These are phyloP conservation scores for Urocolius indicus DNA, from an alignment of 2,113 vertebrate species.

Conservation along the genomic window DNA sequence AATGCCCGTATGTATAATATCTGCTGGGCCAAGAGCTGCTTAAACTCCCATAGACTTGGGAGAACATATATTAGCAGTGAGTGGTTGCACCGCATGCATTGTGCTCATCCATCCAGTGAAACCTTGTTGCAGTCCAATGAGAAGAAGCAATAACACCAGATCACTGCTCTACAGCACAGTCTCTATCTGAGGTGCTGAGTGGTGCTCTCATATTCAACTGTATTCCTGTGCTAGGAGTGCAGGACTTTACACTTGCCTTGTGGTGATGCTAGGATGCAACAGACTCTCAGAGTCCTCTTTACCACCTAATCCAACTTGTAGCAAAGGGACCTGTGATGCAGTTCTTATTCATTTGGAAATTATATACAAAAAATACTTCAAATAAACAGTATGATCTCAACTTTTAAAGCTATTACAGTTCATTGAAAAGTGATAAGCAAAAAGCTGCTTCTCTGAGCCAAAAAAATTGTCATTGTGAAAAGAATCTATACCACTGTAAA, in stretches of 20 bases:
- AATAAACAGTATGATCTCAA: neutral
- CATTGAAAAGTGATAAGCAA: neutral
- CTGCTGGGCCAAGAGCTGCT: neutral
- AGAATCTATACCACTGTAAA: neutral
- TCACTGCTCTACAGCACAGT: neutral
- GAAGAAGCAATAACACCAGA: rapidly evolving
- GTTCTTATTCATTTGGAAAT: neutral
- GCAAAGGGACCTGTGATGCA: neutral
- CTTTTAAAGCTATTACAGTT: neutral
- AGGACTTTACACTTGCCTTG: neutral
- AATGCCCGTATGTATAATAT: too few relatives aligned
- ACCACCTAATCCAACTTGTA: neutral
- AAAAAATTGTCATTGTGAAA: neutral
- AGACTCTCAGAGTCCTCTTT: neutral
- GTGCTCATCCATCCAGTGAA: rapidly evolving
- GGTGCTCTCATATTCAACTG: neutral
- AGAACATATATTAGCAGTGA: neutral
- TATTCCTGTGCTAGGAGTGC: rapidly evolving
- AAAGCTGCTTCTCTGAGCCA: neutral
- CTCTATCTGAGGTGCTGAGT: neutral
- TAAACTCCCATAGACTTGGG: neutral
- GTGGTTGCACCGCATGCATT: neutral
- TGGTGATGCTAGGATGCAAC: too few relatives aligned
- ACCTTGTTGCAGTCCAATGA: neutral
- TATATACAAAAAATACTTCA: neutral